A percentile compares a stretch with the other conserved stretches of the same genome.
These are phyloP conservation scores for Engraulis encrasicolus DNA, from an alignment of 2,113 vertebrate genomes.

Conservation along the genomic window DNA sequence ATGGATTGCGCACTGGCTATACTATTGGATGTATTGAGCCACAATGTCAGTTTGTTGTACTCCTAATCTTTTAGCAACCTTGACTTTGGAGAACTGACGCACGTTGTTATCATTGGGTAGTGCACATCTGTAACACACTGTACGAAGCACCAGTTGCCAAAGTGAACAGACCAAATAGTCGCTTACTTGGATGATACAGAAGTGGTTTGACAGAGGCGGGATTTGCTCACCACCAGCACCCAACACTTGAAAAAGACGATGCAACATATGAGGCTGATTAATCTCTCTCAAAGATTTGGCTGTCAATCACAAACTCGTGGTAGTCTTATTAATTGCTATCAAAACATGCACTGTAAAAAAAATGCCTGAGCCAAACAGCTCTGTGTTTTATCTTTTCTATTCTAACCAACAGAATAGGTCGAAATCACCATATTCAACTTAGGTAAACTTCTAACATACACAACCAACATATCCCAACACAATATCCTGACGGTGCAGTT, in stretches of 20 bases:
- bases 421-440: too few relatives aligned
- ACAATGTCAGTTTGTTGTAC: too few relatives aligned
- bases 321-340: too few relatives aligned
- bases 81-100: slow-evolving; percentile 20
- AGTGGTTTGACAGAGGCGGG: background rate
- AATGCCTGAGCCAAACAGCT: too few relatives aligned
- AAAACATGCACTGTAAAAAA: too few relatives aligned
- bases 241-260: background rate
- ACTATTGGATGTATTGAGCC: too few relatives aligned
- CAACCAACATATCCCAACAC: background rate
- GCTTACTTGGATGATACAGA: background rate
- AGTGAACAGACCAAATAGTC: background rate
- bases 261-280: background rate
- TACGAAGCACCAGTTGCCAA: background rate
- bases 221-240: background rate
- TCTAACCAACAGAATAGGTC: too few relatives aligned
- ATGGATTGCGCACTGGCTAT: too few relatives aligned
- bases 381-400: too few relatives aligned
- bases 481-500: background rate
- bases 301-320: background rate
- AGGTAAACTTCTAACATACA: background rate
- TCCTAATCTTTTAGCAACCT: slow-evolving; percentile 23
- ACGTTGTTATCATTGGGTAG: slow-evolving; percentile 21
- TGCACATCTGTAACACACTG: slow-evolving; percentile 9
- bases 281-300: background rate